Percentiles rank a stretch among this genome's conserved stretches.
Evolutionary conservation across 2,888 invertebrate species (phyloP).

Genomic region (Cataglyphis altisquamis): DNA sequence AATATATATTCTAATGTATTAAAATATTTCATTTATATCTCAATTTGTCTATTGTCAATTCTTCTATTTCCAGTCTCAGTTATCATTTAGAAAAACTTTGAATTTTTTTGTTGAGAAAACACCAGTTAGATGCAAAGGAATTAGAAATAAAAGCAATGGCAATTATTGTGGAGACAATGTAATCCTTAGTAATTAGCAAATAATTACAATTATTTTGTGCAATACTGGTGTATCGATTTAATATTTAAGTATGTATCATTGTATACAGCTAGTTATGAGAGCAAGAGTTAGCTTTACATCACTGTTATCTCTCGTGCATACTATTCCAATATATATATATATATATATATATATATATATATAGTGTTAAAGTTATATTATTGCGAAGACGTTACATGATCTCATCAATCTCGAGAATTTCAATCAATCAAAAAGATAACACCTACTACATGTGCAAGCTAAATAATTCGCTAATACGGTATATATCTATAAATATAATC

Average conservation of each 20-base stretch:
- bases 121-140: background rate
- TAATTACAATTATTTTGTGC: background rate
- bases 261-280: background rate
- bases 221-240: background rate
- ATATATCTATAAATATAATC: background rate
- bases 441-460: slow-evolving; percentile 21
- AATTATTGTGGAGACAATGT: background rate
- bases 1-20: background rate
- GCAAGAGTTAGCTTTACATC: background rate
- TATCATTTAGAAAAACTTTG: background rate
- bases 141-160: background rate
- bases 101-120: background rate
- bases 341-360: background rate
- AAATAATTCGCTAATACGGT: slow-evolving; percentile 3
- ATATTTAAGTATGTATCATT: background rate
- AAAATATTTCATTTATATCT: background rate
- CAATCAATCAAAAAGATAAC: slow-evolving; percentile 14
- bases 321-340: background rate
- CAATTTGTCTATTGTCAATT: background rate
- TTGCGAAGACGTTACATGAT: background rate
- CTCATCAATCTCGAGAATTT: background rate
- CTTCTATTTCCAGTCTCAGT: background rate
- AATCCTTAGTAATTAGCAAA: slow-evolving; percentile 1
- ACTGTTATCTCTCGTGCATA: slow-evolving; percentile 22
- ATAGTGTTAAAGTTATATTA: background rate